Conservation (phyloP, 1,140 invertebrate genomes). For the Neocloeon triangulifer region DNA sequence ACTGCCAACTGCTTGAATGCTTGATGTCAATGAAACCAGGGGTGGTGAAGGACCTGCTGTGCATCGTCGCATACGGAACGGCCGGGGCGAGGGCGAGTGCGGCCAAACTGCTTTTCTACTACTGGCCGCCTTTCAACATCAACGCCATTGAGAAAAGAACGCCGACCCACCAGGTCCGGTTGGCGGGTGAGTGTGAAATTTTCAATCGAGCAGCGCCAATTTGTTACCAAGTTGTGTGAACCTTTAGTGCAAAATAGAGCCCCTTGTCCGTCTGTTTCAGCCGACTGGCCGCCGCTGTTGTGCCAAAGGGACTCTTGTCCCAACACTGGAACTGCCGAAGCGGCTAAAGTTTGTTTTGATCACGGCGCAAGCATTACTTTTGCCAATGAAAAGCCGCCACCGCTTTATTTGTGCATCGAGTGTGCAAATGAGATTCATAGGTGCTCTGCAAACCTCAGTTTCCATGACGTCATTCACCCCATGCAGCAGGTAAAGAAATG, state of each 20-base stretch:
- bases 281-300: constrained; percentile 47
- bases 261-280: constrained; percentile 16
- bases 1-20: constrained; percentile 85
- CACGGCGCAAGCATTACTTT: constrained; percentile 64
- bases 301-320: constrained; percentile 73
- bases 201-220: too few relatives aligned
- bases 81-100: constrained; percentile 73
- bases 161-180: constrained; percentile 68
- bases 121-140: constrained; percentile 98
- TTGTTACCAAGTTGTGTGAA: too few relatives aligned
- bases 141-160: constrained; percentile 79
- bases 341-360: constrained; percentile 77
- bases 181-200: constrained; percentile 67
- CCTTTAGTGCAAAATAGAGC: too few relatives aligned
- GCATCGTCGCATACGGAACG: constrained; percentile 92
- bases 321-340: constrained; percentile 60
- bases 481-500: constrained; percentile 75
- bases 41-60: constrained; percentile 79
- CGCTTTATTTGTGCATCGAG: constrained; percentile 86
- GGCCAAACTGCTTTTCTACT: constrained; percentile 91
- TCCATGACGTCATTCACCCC: constrained; percentile 79
- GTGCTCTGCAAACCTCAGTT: constrained; percentile 61
- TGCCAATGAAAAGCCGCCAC: constrained; percentile 69
- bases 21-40: constrained; percentile 78
- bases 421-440: constrained; percentile 82